Evolutionary conservation across 37 sponge, comb jelly and placozoan genomes (phyloP).

Genomic region (Lycopodina hypogea): DNA sequence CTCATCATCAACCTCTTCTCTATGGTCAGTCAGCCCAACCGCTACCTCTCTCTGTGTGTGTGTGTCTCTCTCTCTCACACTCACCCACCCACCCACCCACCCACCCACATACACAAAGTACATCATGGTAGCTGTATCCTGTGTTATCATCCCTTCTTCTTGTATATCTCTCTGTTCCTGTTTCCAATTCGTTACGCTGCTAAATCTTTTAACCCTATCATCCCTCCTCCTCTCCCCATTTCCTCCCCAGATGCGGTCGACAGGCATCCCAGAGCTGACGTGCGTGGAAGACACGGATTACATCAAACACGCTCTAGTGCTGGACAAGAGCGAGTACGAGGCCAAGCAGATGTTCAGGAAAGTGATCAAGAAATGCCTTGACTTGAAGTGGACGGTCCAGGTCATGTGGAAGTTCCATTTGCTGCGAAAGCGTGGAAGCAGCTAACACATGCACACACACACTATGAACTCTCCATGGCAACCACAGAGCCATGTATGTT

Average conservation of each 20-base stretch:
- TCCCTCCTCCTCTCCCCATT: not conserved
- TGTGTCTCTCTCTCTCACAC: not conserved
- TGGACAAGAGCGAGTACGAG: conserved; percentile 64
- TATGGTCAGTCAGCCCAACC: conserved; percentile 33
- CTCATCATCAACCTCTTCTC: conserved; percentile 88
- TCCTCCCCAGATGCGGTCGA: conserved; percentile 69
- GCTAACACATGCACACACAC: not conserved
- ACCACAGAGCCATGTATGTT: too few species aligned
- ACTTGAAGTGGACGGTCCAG: conserved; percentile 73
- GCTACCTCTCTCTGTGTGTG: not conserved
- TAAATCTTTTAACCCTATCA: too few species aligned
- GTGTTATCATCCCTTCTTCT: not conserved
- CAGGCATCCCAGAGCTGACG: conserved; percentile 86
- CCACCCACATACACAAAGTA: not conserved
- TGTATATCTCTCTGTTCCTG: not conserved
- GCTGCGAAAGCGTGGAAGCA: conserved; percentile 16
- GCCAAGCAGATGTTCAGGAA: conserved; percentile 68
- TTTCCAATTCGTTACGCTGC: too few species aligned
- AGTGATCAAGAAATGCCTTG: conserved; percentile 68
- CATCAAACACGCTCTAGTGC: conserved; percentile 58
- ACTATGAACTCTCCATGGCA: too few species aligned
- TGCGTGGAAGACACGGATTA: conserved; percentile 75
- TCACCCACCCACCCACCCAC: not conserved
- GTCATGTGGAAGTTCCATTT: conserved; percentile 79
- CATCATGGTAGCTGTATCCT: too few species aligned